Evolutionary conservation across 2,888 invertebrate genomes (phyloP).

Genomic region (Hipparchia semele): DNA sequence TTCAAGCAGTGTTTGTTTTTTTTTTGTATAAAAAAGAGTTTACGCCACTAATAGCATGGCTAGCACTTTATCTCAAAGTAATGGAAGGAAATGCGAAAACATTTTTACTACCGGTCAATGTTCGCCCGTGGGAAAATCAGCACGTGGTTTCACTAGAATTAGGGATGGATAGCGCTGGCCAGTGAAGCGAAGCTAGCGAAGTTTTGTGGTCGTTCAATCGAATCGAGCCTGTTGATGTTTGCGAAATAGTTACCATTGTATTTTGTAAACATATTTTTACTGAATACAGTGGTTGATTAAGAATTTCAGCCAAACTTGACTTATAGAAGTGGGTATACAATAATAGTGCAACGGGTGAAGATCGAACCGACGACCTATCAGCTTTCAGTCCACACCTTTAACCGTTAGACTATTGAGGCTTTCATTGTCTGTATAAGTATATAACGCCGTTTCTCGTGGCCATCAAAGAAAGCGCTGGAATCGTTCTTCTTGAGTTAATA

Average conservation of each 20-base stretch:
- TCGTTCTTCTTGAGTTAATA: too few relatives aligned
- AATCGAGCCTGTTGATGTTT: constrained; percentile 10
- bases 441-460: too few relatives aligned
- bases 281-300: too few relatives aligned
- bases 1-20: background rate
- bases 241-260: background rate
- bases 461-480: too few relatives aligned
- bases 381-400: too few relatives aligned
- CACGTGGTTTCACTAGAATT: constrained; percentile 13
- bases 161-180: constrained; percentile 13
- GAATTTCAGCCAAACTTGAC: too few relatives aligned
- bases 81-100: constrained; percentile 10
- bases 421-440: too few relatives aligned
- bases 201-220: background rate
- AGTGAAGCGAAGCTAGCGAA: background rate
- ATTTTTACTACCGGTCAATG: constrained; percentile 10
- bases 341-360: too few relatives aligned
- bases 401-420: too few relatives aligned
- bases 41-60: background rate
- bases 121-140: constrained; percentile 11
- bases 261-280: too few relatives aligned
- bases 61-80: constrained; percentile 14
- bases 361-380: too few relatives aligned
- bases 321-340: too few relatives aligned
- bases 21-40: constrained; percentile 1